phyloP scores from a whole-genome alignment of 37 sponge, comb jelly and placozoan genomes.

The Agelas oroides region DNA sequence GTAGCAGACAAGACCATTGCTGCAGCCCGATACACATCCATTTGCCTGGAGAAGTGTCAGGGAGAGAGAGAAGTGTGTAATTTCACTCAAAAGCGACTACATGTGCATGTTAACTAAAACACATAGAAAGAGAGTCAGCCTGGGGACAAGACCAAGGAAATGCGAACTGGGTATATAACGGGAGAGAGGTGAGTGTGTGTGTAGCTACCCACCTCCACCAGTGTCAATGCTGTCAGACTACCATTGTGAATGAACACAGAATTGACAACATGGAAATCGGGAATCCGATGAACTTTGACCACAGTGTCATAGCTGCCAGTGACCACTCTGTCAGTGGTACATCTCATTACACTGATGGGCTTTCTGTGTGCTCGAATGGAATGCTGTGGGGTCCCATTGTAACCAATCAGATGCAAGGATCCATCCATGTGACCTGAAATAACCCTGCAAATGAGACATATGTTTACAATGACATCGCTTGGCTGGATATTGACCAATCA shows the following conservation, averaged over 20 bases:
- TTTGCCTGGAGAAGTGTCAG: neutral
- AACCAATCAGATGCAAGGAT: constrained; percentile 44
- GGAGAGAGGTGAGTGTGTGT: neutral
- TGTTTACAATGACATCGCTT: too few relatives aligned
- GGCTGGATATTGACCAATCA: too few relatives aligned
- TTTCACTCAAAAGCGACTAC: too few relatives aligned
- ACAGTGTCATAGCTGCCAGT: constrained; percentile 64
- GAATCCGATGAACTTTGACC: constrained; percentile 56
- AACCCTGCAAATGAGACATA: constrained; percentile 25
- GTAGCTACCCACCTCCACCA: constrained; percentile 31
- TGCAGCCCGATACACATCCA: constrained; percentile 73
- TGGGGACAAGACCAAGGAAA: too few relatives aligned
- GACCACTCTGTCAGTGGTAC: constrained; percentile 33
- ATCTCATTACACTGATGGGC: constrained; percentile 63
- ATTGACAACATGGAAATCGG: constrained; percentile 8
- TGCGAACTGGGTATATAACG: constrained; percentile 5
- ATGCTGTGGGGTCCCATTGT: constrained; percentile 26
- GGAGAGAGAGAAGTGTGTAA: too few relatives aligned
- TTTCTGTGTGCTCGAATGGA: constrained; percentile 50
- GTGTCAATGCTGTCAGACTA: constrained; percentile 32
- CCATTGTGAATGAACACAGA: constrained; percentile 49
- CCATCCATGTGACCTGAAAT: constrained; percentile 77
- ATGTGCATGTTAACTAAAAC: neutral
- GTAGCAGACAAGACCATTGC: constrained; percentile 51
- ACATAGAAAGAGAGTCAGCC: neutral